Conservation (phyloP, 2,113 vertebrate genomes). For the Ondatra zibethicus region DNA sequence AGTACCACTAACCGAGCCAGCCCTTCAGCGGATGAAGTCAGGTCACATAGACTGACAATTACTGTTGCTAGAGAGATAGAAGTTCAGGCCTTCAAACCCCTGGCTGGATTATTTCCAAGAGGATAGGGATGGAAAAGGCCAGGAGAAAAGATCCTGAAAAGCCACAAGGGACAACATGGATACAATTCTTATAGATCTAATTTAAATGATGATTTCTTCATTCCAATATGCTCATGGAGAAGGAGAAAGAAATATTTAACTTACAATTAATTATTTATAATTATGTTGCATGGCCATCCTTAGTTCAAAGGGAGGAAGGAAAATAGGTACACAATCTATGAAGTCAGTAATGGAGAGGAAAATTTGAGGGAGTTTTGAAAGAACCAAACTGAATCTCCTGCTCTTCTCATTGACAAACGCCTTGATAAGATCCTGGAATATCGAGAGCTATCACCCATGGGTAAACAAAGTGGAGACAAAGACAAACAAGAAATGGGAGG, state of each 20-base stretch:
- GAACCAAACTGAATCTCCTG: neutral
- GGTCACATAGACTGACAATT: neutral
- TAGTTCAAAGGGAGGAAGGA: neutral
- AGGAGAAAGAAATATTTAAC: neutral
- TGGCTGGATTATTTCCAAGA: neutral
- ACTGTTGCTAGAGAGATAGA: neutral
- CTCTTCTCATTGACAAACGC: neutral
- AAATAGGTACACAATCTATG: neutral
- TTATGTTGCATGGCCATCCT: neutral
- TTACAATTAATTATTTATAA: neutral
- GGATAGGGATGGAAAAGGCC: neutral
- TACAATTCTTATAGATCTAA: neutral
- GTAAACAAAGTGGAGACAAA: neutral
- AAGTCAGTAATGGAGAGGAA: neutral
- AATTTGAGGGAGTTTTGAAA: neutral
- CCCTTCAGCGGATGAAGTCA: neutral
- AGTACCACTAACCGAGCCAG: neutral
- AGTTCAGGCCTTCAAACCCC: neutral
- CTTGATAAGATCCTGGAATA: slow-evolving; percentile 12
- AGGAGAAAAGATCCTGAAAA: neutral
- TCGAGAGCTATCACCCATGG: neutral
- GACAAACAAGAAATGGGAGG: neutral
- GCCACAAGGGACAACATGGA: neutral
- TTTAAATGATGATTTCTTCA: neutral
- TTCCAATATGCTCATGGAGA: neutral